Conservation (phyloP, 2,888 invertebrate species). For the Parnassius apollo region DNA sequence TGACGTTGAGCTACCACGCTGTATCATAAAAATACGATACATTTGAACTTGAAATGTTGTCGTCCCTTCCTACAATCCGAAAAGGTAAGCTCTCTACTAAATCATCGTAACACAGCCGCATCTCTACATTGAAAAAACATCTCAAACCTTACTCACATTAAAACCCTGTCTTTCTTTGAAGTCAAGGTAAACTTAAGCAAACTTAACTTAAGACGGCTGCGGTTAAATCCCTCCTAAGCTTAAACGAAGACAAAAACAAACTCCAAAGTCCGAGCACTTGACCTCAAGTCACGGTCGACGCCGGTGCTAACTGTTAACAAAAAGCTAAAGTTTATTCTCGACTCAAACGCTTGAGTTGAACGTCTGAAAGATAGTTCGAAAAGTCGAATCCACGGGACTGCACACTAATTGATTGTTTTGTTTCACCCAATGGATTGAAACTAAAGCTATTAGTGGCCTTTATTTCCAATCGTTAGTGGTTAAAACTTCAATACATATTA, state of each 20-base stretch:
- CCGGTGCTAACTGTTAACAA: constrained; percentile 4
- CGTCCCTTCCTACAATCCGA: too few species aligned
- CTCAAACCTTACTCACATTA: not conserved
- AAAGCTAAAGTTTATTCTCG: constrained; percentile 20
- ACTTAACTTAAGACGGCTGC: not conserved
- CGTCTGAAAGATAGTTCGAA: constrained; percentile 10
- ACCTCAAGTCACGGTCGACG: constrained; percentile 5
- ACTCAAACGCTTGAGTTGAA: constrained; percentile 13
- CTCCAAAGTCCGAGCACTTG: not conserved
- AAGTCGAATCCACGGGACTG: constrained; percentile 9
- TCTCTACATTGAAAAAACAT: too few species aligned
- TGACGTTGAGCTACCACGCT: too few species aligned
- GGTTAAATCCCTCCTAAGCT: not conserved
- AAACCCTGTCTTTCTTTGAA: constrained; percentile 2
- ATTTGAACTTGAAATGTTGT: too few species aligned
- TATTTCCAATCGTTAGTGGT: constrained; percentile 2
- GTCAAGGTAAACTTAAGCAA: not conserved
- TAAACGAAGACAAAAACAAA: constrained; percentile 19
- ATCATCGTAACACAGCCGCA: too few species aligned
- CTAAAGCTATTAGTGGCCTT: constrained; percentile 9
- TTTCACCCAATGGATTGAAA: not conserved
- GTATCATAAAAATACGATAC: too few species aligned
- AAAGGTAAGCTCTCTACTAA: too few species aligned
- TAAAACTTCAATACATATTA: too few species aligned
- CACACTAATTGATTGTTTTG: constrained; percentile 22